phyloP scores from a whole-genome alignment of 1,140 invertebrate genomes.

The Myzus persicae region DNA sequence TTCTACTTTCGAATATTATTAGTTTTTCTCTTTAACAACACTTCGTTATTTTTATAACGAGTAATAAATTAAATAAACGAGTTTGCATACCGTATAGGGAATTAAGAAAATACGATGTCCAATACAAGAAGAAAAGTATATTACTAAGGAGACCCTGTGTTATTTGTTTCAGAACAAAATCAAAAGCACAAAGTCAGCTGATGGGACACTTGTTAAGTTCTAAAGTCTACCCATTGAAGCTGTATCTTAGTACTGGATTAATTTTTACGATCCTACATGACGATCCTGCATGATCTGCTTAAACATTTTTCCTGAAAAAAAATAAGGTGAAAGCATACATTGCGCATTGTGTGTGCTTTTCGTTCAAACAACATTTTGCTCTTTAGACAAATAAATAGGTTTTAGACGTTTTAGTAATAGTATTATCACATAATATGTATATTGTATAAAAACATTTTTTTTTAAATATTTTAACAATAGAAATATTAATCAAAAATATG shows the following conservation, averaged over 20 bases:
- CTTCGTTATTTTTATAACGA: neutral
- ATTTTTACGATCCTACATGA: neutral
- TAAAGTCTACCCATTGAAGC: neutral
- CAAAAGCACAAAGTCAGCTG: neutral
- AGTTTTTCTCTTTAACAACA: neutral
- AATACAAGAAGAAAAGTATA: neutral
- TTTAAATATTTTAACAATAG: neutral
- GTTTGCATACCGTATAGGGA: neutral
- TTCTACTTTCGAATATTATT: neutral
- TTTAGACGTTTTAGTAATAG: neutral
- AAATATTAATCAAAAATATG: neutral
- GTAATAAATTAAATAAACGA: neutral
- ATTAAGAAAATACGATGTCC: neutral
- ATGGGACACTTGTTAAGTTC: conserved; percentile 4
- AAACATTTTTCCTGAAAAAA: neutral
- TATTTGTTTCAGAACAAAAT: conserved; percentile 28
- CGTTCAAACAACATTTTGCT: neutral
- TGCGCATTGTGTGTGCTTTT: neutral
- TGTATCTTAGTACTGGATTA: neutral
- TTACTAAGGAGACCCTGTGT: neutral
- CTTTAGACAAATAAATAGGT: neutral
- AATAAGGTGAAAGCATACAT: neutral
- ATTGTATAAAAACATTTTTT: neutral
- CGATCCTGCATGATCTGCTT: too few species aligned
- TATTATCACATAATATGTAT: neutral